Evolutionary conservation across 1,140 invertebrate species (phyloP), one percentile per base, ranked within the genome.

Genomic region (Steinernema khuongi): DNA sequence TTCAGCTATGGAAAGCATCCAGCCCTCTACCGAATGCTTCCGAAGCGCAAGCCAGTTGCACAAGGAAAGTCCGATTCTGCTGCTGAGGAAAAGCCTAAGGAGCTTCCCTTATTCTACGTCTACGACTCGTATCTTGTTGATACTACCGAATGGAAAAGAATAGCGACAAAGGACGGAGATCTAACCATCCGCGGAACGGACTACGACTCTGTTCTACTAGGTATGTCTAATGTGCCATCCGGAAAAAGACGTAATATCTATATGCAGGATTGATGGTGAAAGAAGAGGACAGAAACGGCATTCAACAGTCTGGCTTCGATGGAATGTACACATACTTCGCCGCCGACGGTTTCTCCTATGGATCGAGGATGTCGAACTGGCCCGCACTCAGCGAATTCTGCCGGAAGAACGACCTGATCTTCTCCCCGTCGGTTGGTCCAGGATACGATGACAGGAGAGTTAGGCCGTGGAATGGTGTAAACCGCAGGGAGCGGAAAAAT

Each of bases 311-410:
- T 18, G 86, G 86, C 1, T 88, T 88, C 84, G 88, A 88, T 81
- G 88, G 87, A 1, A 85, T 86, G 76, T 88, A 88, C 79, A 88
- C 88, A 0, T 88, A 88, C 75, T 88, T 88, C 83, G 88, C 86
- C n/a, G 84, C 85, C 31, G 85, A 87, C 73, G 85, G 86, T 0
- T 89, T 88, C 73, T 83, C 86, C 0, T 85, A 85, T 76, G 88
- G 87, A 14, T 88, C 87, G 30, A 82, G 81, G 0, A 85, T 84
- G 82, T 78, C 80, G 19, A 86, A 87, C 71, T 88, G 88, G 88
- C 77, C 76, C 31, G 66, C 41, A n/a, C 77, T 89, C 26, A 66
- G 77, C 17, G 72, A 76, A 17, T 86, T 83, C 79, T 86, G 86
- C 4, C 73, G 75, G 4, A 75, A 79, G 22, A 82, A 85, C 28